These are phyloP conservation scores for Capitella teleta DNA, from an alignment of 1,140 invertebrate genomes.

Conservation along the genomic window DNA sequence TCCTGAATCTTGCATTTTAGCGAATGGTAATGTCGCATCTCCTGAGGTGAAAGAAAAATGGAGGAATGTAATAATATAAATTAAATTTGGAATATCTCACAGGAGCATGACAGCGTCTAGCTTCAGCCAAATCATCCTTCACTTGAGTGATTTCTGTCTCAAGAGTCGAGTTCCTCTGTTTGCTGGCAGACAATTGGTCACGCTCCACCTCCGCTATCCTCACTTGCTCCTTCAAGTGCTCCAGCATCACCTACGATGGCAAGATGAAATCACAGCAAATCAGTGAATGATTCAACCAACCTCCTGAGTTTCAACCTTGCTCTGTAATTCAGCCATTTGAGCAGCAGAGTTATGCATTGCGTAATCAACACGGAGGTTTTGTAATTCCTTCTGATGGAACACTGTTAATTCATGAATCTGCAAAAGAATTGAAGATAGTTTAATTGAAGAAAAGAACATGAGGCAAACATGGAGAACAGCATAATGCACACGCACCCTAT, in stretches of 20 bases:
- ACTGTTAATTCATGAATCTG: not conserved
- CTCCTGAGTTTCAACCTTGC: conserved; percentile 33
- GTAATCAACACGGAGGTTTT: conserved; percentile 27
- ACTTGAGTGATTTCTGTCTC: conserved; percentile 24
- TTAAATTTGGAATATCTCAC: conserved; percentile 17
- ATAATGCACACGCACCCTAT: conserved; percentile 16
- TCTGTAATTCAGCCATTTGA: conserved; percentile 29
- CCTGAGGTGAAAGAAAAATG: conserved; percentile 19
- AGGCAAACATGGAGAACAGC: not conserved
- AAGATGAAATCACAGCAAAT: not conserved
- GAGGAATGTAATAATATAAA: not conserved
- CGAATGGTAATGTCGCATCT: conserved; percentile 36
- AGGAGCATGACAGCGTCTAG: conserved; percentile 30
- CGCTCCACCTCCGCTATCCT: conserved; percentile 19
- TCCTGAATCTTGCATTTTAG: conserved; percentile 31
- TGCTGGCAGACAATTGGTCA: conserved; percentile 26
- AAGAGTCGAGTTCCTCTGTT: conserved; percentile 23
- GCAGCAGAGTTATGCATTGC: conserved; percentile 30
- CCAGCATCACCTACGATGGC: conserved; percentile 26
- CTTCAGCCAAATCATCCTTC: conserved; percentile 26
- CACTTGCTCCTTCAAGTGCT: conserved; percentile 28
- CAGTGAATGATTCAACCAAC: conserved; percentile 1
- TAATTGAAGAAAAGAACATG: not conserved
- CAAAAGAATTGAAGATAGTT: not conserved
- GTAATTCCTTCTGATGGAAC: conserved; percentile 30